Evolutionary conservation across 92 coral and sea anemone genomes (phyloP), one percentile per base, ranked within the genome.

Genomic region (Porites divaricata): DNA sequence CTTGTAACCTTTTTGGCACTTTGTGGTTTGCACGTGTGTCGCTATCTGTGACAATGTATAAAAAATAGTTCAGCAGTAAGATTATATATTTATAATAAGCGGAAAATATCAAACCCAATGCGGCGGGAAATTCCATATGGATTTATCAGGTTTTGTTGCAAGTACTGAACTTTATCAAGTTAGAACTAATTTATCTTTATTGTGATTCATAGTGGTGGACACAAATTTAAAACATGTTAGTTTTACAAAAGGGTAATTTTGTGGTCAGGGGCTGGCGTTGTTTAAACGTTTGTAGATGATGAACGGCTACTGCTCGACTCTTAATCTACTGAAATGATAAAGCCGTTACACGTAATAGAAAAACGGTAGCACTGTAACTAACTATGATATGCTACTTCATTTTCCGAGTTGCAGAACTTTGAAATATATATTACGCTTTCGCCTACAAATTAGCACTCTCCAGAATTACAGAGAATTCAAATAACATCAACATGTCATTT

Each of bases 1-100:
- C 75, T 57, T 72, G 78, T 19, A 72, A 79, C 25, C 79, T 72
- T 50, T 82, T 82, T 24, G 69, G 70, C 78, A 81, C 26, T 54
- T 63, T 71, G 57, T 82, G 64, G 17, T 24, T 8, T 16, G 50
- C 22, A 8, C 15, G 23, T 85, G 28, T 77, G 69, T 24, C 59
- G 64, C 78, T 2, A 52, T 41, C 83, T 85, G 25, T 10, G n/a
- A 22, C 14, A 57, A 68, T 24, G 15, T 56, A 45, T 24, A 4
- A 15, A 76, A 2, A 35, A 35, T 35, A 54, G 59, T n/a, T 61
- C 1, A 17, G 57, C 8, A 11, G 4, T 75, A 51, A n/a, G 52
- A 35, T 11, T 11, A 54, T 54, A 11, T 54, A 15, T 11, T 9
- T 8, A 54, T 9, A 54, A 7, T 54, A 54, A 54, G 0, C 59